These are phyloP conservation scores for Campoplex capitator DNA, from an alignment of 2,888 invertebrate species.

Conservation along the genomic window DNA sequence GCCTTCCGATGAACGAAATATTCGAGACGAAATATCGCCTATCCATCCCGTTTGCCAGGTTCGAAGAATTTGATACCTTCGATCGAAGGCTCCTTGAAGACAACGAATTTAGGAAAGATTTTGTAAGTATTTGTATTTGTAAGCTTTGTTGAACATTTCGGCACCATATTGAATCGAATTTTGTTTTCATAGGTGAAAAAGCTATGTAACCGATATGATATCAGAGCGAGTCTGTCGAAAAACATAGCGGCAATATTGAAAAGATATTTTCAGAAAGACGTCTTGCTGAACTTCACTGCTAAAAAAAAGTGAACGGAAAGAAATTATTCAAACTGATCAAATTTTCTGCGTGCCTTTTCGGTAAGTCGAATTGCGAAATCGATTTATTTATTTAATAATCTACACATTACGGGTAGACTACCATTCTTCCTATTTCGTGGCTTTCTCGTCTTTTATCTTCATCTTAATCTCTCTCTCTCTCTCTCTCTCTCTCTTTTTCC, in stretches of 20 bases:
- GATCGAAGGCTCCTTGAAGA: no score
- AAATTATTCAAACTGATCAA: neutral
- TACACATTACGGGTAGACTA: neutral
- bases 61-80: no score
- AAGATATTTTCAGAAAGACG: neutral
- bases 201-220: neutral
- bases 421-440: constrained; percentile 30
- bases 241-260: neutral
- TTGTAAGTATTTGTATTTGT: no score
- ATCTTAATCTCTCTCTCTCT: no score
- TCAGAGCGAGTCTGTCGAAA: neutral
- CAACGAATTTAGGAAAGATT: no score
- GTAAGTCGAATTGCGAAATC: neutral
- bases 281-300: neutral
- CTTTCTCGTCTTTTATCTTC: constrained; percentile 1
- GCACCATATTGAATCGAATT: neutral
- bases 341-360: neutral
- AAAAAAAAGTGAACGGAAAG: neutral
- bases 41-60: no score
- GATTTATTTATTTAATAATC: no score
- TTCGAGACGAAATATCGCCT: no score
- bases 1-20: no score
- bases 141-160: no score
- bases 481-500: neutral
- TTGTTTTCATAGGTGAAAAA: neutral